Conservation (phyloP, 2,797 vertebrate species). For the Paratrypauchen microcephalus region DNA sequence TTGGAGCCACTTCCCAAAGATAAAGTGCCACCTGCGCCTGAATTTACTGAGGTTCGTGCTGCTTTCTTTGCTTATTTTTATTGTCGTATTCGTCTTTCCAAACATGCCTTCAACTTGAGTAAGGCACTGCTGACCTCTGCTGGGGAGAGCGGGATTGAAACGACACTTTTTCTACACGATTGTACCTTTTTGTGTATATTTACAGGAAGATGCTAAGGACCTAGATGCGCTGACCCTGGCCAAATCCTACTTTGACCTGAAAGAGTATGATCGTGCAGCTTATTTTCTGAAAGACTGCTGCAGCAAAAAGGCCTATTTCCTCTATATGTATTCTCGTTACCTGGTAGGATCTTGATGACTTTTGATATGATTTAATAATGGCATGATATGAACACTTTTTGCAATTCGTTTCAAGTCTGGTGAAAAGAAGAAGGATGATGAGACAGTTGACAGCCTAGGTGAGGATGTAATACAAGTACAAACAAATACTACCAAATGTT, state of each 20-base stretch:
- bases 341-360: conserved; percentile 76
- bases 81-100: background rate
- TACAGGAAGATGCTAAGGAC: conserved; percentile 92
- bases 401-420: conserved; percentile 82
- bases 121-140: conserved; percentile 2
- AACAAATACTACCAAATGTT: background rate
- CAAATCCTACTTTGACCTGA: conserved; percentile 97
- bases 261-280: conserved; percentile 96
- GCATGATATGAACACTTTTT: background rate
- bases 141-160: background rate
- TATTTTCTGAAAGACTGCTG: conserved; percentile 93
- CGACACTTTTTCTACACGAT: background rate
- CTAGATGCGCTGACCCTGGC: conserved; percentile 94
- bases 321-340: conserved; percentile 98
- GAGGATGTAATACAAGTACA: conserved; percentile 50
- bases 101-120: background rate
- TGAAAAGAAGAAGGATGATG: conserved; percentile 98
- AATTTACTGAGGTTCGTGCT: conserved; percentile 85
- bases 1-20: conserved; percentile 84
- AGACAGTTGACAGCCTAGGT: conserved; percentile 98
- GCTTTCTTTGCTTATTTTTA: background rate
- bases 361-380: background rate
- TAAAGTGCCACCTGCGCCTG: conserved; percentile 81
- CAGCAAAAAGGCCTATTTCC: conserved; percentile 96
- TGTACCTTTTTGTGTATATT: background rate